Evolutionary conservation across 2,797 vertebrate species (phyloP).

Genomic region (Oreochromis grahami): DNA sequence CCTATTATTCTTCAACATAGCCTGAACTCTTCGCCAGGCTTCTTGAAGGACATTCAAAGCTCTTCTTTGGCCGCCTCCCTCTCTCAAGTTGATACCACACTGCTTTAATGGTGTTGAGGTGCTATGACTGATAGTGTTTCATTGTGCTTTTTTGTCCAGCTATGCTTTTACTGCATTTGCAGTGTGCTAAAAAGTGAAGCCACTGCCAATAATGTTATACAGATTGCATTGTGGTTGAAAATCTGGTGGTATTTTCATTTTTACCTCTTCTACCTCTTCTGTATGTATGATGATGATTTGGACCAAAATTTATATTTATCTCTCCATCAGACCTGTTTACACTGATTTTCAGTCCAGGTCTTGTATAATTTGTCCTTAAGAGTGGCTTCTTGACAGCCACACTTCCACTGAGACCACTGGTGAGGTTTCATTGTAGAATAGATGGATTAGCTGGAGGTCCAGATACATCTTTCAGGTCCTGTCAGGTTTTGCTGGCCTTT

Average conservation of each 20-base stretch:
- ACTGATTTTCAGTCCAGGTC: neutral
- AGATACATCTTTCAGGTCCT: neutral
- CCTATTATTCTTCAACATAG: neutral
- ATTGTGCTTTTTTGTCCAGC: neutral
- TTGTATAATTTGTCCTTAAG: neutral
- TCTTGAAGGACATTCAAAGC: neutral
- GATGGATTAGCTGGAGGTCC: neutral
- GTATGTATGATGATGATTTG: neutral
- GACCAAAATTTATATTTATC: neutral
- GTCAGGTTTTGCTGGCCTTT: neutral
- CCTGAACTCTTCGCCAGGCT: neutral
- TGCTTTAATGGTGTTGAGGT: neutral
- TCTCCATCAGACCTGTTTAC: neutral
- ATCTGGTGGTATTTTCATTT: neutral
- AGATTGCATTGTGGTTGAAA: neutral
- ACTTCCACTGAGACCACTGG: neutral
- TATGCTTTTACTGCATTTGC: neutral
- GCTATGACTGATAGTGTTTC: neutral
- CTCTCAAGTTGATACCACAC: neutral
- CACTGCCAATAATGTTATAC: neutral
- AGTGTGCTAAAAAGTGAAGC: neutral
- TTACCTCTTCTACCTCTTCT: neutral
- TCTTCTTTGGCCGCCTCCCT: neutral
- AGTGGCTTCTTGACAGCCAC: neutral
- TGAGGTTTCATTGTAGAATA: neutral